Conservation (phyloP, 2,113 vertebrate genomes). For the Muntiacus reevesi region DNA sequence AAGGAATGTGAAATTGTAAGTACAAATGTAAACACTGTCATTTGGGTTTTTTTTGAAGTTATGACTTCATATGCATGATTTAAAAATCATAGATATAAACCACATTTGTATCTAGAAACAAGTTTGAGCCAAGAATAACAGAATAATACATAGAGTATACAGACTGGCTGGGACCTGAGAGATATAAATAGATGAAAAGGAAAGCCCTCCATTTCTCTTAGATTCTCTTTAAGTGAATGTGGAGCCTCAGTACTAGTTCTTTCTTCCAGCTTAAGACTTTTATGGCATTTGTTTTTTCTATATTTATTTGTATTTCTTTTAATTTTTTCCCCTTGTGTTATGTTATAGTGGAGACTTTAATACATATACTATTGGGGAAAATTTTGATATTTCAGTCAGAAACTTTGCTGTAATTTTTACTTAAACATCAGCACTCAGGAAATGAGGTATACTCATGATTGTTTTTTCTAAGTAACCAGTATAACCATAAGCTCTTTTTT, state of each 20-base stretch:
- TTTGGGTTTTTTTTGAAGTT: not conserved
- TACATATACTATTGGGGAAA: not conserved
- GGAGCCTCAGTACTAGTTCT: not conserved
- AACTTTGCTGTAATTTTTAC: not conserved
- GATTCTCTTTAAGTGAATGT: not conserved
- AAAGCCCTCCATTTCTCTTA: not conserved
- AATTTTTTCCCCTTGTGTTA: not conserved
- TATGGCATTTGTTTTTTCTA: not conserved
- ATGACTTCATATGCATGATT: not conserved
- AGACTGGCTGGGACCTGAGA: not conserved
- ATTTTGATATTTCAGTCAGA: not conserved
- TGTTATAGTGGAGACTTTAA: not conserved
- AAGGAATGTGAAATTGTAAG: slow-evolving; percentile 97
- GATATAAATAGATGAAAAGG: not conserved
- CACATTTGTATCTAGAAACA: not conserved
- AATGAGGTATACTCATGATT: not conserved
- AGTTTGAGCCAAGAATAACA: not conserved
- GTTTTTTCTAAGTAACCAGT: not conserved
- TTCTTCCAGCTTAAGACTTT: not conserved
- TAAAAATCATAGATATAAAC: not conserved
- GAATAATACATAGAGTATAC: not conserved
- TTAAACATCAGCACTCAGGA: not conserved
- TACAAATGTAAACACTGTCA: slow-evolving; percentile 51
- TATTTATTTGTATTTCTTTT: slow-evolving; percentile 21
- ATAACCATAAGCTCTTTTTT: not conserved